Conservation (phyloP, 2,113 vertebrate species). For the Cephalopterus ornatus region DNA sequence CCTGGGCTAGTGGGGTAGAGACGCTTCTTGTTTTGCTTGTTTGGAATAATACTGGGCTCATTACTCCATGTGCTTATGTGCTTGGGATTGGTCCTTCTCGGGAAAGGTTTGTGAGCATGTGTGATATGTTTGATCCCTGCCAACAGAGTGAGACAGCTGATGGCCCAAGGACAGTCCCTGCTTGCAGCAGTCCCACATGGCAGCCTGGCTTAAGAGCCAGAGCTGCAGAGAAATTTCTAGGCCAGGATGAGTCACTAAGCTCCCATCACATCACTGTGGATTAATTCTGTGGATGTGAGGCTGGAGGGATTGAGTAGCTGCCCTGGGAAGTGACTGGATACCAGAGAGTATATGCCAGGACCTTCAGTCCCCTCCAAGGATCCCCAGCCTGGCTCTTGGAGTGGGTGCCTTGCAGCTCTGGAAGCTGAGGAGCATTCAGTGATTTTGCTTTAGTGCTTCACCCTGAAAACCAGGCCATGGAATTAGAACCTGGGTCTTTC, state of each 20-base stretch:
- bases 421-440: not conserved
- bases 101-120: not conserved
- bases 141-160: not conserved
- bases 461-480: not conserved
- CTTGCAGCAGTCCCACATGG: not conserved
- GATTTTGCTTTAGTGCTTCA: not conserved
- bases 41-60: not conserved
- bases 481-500: not conserved
- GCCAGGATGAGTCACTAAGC: not conserved
- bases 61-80: not conserved
- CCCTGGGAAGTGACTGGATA: not conserved
- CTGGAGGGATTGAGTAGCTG: not conserved
- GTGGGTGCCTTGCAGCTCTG: not conserved
- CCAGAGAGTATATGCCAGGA: not conserved
- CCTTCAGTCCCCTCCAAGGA: not conserved
- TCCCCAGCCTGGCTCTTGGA: not conserved
- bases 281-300: not conserved
- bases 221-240: not conserved
- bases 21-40: not conserved
- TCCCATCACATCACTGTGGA: not conserved
- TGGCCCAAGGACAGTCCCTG: not conserved
- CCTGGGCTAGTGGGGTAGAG: not conserved
- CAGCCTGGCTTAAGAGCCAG: not conserved
- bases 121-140: not conserved
- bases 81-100: not conserved